Evolutionary conservation across 1,140 invertebrate species (phyloP).

Genomic region (Myzus persicae): DNA sequence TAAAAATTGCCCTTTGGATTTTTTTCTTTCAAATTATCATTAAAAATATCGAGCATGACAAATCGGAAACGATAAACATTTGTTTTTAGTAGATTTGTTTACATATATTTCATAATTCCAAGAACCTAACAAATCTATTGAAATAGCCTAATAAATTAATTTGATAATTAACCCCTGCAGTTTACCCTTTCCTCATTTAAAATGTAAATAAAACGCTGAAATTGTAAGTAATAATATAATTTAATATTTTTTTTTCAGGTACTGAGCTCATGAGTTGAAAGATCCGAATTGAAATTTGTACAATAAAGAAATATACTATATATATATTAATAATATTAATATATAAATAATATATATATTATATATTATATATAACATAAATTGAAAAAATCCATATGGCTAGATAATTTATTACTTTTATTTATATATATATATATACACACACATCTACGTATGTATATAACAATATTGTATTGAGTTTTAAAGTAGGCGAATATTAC

Average conservation of each 20-base stretch:
- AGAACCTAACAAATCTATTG: not conserved
- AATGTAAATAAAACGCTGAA: not conserved
- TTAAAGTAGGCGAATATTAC: not conserved
- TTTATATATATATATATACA: not conserved
- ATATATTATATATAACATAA: not conserved
- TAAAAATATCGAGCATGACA: not conserved
- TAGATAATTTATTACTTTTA: not conserved
- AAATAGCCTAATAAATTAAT: not conserved
- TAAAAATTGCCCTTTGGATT: not conserved
- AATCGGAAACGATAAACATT: not conserved
- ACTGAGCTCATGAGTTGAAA: constrained; percentile 56
- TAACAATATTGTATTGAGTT: not conserved
- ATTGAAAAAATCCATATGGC: not conserved
- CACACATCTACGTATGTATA: not conserved
- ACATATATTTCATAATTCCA: not conserved
- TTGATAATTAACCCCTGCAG: not conserved
- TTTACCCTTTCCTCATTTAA: not conserved
- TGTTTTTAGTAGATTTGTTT: not conserved
- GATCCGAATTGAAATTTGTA: constrained; percentile 15
- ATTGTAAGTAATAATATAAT: not conserved
- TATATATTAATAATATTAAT: too few relatives aligned
- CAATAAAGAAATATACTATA: not conserved
- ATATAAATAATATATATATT: too few relatives aligned
- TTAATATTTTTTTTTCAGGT: constrained; percentile 41
- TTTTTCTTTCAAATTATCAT: not conserved